These are phyloP conservation scores for Amblyteles armatorius DNA, from an alignment of 2,888 invertebrate genomes.

Conservation along the genomic window DNA sequence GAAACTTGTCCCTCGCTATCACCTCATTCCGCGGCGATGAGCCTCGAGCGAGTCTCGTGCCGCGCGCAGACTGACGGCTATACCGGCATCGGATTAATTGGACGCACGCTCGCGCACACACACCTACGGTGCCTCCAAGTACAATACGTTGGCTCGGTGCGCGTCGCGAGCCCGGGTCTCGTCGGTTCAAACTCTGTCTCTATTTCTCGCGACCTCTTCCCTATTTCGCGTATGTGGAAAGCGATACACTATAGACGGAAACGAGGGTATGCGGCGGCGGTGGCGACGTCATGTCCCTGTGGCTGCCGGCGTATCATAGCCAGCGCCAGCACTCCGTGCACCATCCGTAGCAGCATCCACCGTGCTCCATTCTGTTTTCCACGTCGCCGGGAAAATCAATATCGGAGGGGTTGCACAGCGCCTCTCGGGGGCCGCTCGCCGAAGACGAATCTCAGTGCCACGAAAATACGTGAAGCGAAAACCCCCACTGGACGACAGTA, in stretches of 20 bases:
- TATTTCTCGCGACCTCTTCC: conserved; percentile 47
- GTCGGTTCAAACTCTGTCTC: conserved; percentile 23
- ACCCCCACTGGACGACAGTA: conserved; percentile 68
- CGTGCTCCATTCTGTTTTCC: conserved; percentile 69
- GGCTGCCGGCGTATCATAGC: conserved; percentile 77
- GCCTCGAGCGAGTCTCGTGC: conserved; percentile 1
- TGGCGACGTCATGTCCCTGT: conserved; percentile 35
- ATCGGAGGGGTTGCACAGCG: conserved; percentile 82
- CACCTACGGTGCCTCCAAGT: not conserved
- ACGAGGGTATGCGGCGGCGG: conserved; percentile 30
- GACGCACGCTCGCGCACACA: conserved; percentile 23
- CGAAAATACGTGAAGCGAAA: conserved; percentile 79
- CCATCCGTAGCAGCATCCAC: conserved; percentile 55
- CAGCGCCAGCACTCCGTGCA: conserved; percentile 63
- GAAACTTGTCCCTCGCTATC: not conserved
- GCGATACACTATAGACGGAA: conserved; percentile 46
- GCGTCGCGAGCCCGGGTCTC: conserved; percentile 8
- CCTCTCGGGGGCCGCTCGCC: conserved; percentile 79
- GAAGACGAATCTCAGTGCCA: conserved; percentile 82
- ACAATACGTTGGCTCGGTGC: not conserved
- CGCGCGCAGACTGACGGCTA: not conserved
- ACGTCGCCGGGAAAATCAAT: conserved; percentile 81
- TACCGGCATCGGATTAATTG: conserved; percentile 35
- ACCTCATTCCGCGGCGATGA: not conserved
- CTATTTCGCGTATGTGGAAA: conserved; percentile 33